Percentiles rank a stretch among this genome's conserved stretches.
phyloP scores from a whole-genome alignment of 2,113 vertebrate species.

The Bostrychus sinensis region DNA sequence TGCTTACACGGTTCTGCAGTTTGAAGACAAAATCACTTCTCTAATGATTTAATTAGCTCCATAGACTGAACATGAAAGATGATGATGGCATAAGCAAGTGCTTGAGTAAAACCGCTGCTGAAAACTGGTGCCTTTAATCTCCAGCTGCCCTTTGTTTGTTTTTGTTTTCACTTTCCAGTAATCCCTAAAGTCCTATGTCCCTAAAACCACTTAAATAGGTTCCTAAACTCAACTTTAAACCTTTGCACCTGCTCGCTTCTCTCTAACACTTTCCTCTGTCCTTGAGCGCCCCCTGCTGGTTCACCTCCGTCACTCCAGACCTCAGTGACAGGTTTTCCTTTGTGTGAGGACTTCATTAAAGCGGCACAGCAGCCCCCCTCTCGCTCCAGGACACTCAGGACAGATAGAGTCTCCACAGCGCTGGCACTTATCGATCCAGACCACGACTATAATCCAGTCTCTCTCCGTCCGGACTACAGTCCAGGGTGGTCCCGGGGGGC shows the following conservation, averaged over 20 bases:
- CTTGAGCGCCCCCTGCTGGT: slow-evolving; percentile 16
- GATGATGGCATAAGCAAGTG: too few relatives aligned
- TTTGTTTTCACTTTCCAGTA: too few relatives aligned
- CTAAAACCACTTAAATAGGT: too few relatives aligned
- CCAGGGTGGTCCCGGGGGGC: background rate
- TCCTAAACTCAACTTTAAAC: background rate
- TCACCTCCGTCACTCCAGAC: background rate
- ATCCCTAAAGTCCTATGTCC: too few relatives aligned
- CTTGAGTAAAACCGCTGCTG: too few relatives aligned
- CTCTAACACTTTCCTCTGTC: too few relatives aligned
- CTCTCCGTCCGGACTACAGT: background rate
- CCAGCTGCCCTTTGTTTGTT: too few relatives aligned
- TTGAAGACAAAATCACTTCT: too few relatives aligned
- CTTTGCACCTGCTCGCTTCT: background rate
- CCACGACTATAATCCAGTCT: slow-evolving; percentile 3
- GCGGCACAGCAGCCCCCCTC: background rate
- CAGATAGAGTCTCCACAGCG: slow-evolving; percentile 5
- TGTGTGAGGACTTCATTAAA: slow-evolving; percentile 21
- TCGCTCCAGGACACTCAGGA: slow-evolving; percentile 5
- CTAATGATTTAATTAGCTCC: too few relatives aligned
- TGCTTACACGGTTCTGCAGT: too few relatives aligned
- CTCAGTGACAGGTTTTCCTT: background rate
- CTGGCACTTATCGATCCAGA: slow-evolving; percentile 29
- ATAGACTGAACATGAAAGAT: too few relatives aligned
- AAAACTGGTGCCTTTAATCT: too few relatives aligned